Base-by-base conservation (phyloP, 2,888 invertebrate genomes). In the Cancer borealis region DNA sequence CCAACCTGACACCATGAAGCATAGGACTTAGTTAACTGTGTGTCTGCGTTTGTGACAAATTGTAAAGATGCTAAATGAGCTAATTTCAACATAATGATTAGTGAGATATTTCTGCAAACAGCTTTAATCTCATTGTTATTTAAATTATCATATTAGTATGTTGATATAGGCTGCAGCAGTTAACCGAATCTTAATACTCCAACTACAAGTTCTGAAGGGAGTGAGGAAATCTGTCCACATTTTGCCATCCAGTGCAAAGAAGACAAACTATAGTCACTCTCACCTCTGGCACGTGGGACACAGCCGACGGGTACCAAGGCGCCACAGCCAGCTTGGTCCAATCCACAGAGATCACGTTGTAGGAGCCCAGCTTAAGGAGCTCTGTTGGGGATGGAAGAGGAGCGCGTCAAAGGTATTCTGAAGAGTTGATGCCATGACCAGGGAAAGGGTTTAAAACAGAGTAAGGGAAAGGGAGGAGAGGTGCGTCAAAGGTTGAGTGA, bases 341-440 rank as follows among this genome's bases (percentile, higher is more conserved):
- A 87, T 95, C 92, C 30, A 95, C 92, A 14, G 92, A 84, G 90
- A 95, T 89, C 60, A 95, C 92, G 92, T 95, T 95, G 91, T 79
- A 93, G 3, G 92, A 73, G 17, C 88, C 91, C 12, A 88, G 26
- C 46, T 45, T 79, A 49, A 95, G 90, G 21, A 94, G 88, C 30
- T 93, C 93, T 94, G 79, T 6, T 12, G n/a, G 66, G 45, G 26
- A 30, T n/a, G 21, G 12, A 73, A n/a, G n/a, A n/a, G 26, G 49
- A 17, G n/a, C n/a, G 17, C 21, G 0, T 46, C 14, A 49, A 4
- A 8, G n/a, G 17, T 46, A 5, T 6, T 45, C 21, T n/a, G 46
- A 46, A 5, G 45, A 17, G 8, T 5, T 46, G 88, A 66, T 14
- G 6, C 26, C n/a, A 90, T 46, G 17, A 17, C 17, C 2, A 54